phyloP scores from a whole-genome alignment of 2,113 vertebrate species.

The Mola mola region DNA sequence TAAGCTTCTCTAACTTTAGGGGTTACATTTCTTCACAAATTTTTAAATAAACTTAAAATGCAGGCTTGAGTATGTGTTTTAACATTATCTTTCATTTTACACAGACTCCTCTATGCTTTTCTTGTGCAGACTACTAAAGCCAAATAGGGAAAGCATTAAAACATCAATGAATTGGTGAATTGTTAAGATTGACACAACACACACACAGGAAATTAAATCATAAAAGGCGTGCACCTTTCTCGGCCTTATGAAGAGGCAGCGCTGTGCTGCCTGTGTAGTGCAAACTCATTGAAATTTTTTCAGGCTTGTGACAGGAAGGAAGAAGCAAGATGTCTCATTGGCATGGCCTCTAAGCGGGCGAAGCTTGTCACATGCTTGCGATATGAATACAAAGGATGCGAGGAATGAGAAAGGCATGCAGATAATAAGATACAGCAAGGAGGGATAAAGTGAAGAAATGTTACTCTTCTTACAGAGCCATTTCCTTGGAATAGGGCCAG shows the following conservation, averaged over 20 bases:
- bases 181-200: conserved; percentile 4
- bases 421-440: conserved; percentile 74
- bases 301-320: conserved; percentile 78
- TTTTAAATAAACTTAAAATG: no score
- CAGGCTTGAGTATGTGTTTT: no score
- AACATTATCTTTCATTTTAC: no score
- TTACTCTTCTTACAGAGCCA: conserved; percentile 59
- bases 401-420: conserved; percentile 78
- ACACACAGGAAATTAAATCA: conserved; percentile 37
- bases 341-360: conserved; percentile 65
- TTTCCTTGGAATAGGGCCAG: conserved; percentile 61
- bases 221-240: conserved; percentile 12
- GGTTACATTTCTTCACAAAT: no score
- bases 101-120: background rate
- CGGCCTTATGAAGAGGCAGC: conserved; percentile 36
- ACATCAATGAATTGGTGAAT: background rate
- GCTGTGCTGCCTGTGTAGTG: conserved; percentile 46
- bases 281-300: conserved; percentile 53
- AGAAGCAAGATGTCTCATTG: conserved; percentile 66
- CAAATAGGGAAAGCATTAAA: conserved; percentile 1
- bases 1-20: background rate
- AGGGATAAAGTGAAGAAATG: conserved; percentile 66
- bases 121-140: conserved; percentile 2
- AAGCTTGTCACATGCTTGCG: conserved; percentile 69
- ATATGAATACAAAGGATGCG: conserved; percentile 72